Conservation (phyloP, 2,888 invertebrate genomes). For the Neoaliturus tenellus region DNA sequence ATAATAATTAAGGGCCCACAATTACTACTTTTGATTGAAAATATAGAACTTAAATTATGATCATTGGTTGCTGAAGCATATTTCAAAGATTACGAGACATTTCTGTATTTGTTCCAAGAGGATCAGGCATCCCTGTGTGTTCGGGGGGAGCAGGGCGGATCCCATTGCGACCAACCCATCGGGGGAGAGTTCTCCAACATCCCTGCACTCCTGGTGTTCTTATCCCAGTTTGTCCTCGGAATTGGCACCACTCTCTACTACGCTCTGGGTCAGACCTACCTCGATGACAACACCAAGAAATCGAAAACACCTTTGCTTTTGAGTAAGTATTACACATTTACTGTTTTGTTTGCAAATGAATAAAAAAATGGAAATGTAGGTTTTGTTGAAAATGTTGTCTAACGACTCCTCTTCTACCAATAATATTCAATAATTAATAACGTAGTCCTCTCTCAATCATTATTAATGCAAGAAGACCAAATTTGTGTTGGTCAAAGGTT, state of each 20-base stretch:
- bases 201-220: conserved; percentile 78
- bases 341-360: too few relatives aligned
- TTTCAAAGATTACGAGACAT: neutral
- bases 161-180: conserved; percentile 57
- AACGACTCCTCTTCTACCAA: too few relatives aligned
- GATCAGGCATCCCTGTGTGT: conserved; percentile 52
- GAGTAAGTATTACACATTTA: conserved; percentile 70
- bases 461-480: too few relatives aligned
- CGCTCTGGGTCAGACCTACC: conserved; percentile 80
- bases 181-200: conserved; percentile 71
- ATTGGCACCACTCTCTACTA: conserved; percentile 81
- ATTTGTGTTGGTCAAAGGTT: too few relatives aligned
- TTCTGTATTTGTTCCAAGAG: conserved; percentile 48
- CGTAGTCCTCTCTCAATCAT: too few relatives aligned
- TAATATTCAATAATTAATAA: too few relatives aligned
- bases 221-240: conserved; percentile 82
- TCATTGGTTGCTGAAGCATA: too few relatives aligned
- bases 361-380: too few relatives aligned
- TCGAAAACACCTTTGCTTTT: conserved; percentile 79
- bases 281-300: conserved; percentile 82
- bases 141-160: conserved; percentile 42
- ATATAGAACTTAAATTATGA: too few relatives aligned
- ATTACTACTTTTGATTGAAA: too few relatives aligned
- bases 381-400: too few relatives aligned
- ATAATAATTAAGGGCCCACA: too few relatives aligned